Evolutionary conservation across 2,797 vertebrate genomes (phyloP).

Genomic region (Gobionotothen gibberifrons): DNA sequence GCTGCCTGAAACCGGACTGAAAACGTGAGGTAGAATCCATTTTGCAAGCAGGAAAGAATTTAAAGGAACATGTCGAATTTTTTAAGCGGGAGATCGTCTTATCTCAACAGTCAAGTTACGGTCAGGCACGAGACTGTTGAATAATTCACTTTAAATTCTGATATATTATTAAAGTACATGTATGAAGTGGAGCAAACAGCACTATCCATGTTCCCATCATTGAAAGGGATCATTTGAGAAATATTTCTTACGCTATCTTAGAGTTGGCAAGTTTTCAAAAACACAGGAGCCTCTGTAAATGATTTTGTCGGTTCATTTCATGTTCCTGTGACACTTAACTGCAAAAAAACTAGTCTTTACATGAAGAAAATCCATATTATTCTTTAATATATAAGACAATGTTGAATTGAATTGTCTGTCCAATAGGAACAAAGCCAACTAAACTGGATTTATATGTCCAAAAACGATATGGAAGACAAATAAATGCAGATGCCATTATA

Average conservation of each 20-base stretch:
- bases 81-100: not conserved
- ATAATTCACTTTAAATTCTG: not conserved
- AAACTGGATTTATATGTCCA: not conserved
- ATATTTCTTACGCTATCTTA: not conserved
- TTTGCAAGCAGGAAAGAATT: constrained; percentile 25
- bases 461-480: not conserved
- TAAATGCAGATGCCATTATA: not conserved
- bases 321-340: not conserved
- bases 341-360: not conserved
- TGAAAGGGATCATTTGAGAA: not conserved
- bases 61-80: constrained; percentile 27
- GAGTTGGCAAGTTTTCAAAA: not conserved
- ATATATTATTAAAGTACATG: not conserved
- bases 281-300: too few relatives aligned
- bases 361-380: not conserved
- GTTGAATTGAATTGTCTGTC: not conserved
- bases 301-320: not conserved
- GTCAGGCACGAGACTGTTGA: not conserved
- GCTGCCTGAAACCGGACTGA: constrained; percentile 27
- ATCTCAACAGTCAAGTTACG: not conserved
- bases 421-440: not conserved
- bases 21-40: constrained; percentile 39
- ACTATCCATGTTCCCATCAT: constrained; percentile 1
- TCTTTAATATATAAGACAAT: not conserved
- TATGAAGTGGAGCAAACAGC: not conserved